phyloP scores from a whole-genome alignment of 1,140 invertebrate species.

The Bombus picipes region DNA sequence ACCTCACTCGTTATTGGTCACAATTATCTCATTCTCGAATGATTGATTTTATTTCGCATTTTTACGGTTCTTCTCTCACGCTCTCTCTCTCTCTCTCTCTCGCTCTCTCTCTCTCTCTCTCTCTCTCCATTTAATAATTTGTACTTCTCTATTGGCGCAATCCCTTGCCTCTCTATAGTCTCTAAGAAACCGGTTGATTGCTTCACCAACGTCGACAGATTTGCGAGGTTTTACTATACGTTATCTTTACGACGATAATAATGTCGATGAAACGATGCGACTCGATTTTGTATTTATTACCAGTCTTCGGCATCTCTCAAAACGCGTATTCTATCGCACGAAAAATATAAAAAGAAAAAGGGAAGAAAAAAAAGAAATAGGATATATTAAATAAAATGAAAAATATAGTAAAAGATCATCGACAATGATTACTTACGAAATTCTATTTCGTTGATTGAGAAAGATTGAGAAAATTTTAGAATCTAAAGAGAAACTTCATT shows the following conservation, averaged over 20 bases:
- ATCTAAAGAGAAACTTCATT: not conserved
- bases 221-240: conserved; percentile 71
- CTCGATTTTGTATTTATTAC: conserved; percentile 58
- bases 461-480: too few relatives aligned
- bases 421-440: too few relatives aligned
- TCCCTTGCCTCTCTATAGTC: conserved; percentile 64
- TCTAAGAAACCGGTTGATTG: conserved; percentile 71
- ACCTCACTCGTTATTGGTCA: conserved; percentile 72
- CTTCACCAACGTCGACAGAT: conserved; percentile 70
- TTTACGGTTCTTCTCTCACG: conserved; percentile 39
- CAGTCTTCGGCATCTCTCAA: conserved; percentile 17
- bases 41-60: conserved; percentile 71
- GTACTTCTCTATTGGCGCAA: conserved; percentile 76
- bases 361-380: not conserved
- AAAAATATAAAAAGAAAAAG: not conserved
- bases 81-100: conserved; percentile 13
- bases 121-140: conserved; percentile 69
- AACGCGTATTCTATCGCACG: not conserved
- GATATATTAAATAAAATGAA: not conserved
- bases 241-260: conserved; percentile 69
- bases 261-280: conserved; percentile 69
- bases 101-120: conserved; percentile 5
- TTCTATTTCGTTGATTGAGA: not conserved
- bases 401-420: not conserved
- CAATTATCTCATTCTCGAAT: conserved; percentile 69